Base-by-base conservation (phyloP, 2,113 vertebrate genomes). In the Perca schrenkii region DNA sequence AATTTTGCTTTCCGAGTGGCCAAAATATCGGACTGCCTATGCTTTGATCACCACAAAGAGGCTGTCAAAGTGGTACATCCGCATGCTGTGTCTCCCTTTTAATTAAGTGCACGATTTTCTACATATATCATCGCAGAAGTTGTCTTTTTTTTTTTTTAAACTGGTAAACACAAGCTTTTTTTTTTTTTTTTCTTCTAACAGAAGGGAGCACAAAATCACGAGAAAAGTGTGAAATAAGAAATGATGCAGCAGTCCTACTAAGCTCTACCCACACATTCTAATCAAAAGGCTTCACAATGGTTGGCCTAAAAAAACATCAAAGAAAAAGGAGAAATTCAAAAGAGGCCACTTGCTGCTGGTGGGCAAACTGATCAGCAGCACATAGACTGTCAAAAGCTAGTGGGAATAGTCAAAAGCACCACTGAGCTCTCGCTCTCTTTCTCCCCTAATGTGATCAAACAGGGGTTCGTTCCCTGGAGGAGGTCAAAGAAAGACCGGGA, bases 401-500 rank as follows among this genome's bases (percentile, higher is more conserved):
- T 40, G 65, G 68, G 92, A 88, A 87, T 77, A 28, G 86, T 92
- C 90, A 92, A 82, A 89, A 84, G 86, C 84, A 74, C 86, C 68
- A 78, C 90, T 86, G 91, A 90, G 87, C 84, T 88, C 85, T 80
- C 28, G 28, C 82, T 77, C 81, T 80, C 83, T 77, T 83, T 86
- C 82, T 81, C 89, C 87, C 92, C 88, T 91, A 90, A 91, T 89
- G 90, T 86, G 93, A 95, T 95, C 93, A 94, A 95, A 94, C 89
- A 76, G 85, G 80, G 88, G 83, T 82, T 53, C 82, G 49, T 80
- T 84, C 86, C 56, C 74, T 52, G 80, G 73, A 86, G 84, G 85
- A 57, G 86, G 87, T 74, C 84, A 84, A 89, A 85, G 84, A 87
- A 87, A 88, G 72, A 69, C 94, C 95, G 58, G 62, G 77, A 84